Evolutionary conservation across 2,113 vertebrate genomes (phyloP).

Genomic region (Dermatemys mawii): DNA sequence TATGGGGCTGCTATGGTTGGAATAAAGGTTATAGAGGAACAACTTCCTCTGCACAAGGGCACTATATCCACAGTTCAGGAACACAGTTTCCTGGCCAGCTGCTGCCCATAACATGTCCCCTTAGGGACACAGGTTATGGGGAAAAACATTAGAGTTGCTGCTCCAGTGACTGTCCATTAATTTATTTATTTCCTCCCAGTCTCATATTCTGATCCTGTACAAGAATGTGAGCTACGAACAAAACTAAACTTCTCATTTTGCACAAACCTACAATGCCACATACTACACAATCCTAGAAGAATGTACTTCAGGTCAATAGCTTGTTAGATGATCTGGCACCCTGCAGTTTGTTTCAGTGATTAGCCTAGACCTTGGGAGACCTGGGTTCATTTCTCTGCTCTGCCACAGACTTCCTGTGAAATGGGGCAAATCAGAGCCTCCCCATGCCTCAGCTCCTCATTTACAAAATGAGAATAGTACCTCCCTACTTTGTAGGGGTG

Average conservation of each 20-base stretch:
- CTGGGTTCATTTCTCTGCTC: not conserved
- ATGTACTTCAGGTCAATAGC: not conserved
- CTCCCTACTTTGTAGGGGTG: not conserved
- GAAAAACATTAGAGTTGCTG: not conserved
- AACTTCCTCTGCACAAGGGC: not conserved
- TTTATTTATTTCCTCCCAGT: not conserved
- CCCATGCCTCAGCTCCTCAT: not conserved
- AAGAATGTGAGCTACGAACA: not conserved
- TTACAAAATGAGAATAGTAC: not conserved
- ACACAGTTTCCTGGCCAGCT: not conserved
- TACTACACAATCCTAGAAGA: not conserved
- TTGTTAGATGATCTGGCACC: not conserved
- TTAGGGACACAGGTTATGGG: not conserved
- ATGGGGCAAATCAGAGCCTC: not conserved
- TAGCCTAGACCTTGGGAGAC: not conserved
- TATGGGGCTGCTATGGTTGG: not conserved
- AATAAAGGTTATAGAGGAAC: accelerated
- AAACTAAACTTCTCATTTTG: not conserved
- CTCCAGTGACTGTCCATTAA: not conserved
- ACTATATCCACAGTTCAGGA: not conserved
- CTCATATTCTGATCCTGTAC: not conserved
- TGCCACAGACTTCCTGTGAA: not conserved
- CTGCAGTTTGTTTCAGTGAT: not conserved
- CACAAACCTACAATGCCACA: not conserved
- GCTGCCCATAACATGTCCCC: not conserved